Conservation (phyloP, 1,140 invertebrate species). For the Drosophila azteca region DNA sequence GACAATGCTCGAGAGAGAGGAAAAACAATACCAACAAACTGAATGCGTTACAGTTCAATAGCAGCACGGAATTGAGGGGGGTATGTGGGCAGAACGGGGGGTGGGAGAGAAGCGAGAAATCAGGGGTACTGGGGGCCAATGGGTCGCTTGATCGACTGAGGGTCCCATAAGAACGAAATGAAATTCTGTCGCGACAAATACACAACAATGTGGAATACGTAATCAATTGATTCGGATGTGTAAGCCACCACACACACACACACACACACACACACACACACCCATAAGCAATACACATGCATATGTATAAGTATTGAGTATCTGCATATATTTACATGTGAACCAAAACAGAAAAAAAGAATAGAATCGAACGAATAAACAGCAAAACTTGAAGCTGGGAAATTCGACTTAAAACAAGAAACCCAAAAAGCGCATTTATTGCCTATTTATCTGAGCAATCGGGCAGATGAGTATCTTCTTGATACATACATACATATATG, state of each 20-base stretch:
- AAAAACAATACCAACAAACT: conserved; percentile 24
- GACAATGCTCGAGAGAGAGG: conserved; percentile 43
- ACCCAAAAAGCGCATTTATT: conserved; percentile 64
- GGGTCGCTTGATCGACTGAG: conserved; percentile 59
- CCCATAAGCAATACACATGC: conserved; percentile 16
- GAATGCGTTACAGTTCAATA: conserved; percentile 78
- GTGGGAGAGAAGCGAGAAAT: not conserved
- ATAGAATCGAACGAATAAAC: not conserved
- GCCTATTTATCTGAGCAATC: conserved; percentile 71
- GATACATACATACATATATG: conserved; percentile 1
- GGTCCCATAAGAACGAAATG: conserved; percentile 74
- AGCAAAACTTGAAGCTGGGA: conserved; percentile 34
- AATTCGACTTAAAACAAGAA: conserved; percentile 28
- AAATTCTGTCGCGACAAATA: conserved; percentile 79
- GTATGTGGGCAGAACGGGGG: not conserved
- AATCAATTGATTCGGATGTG: conserved; percentile 71
- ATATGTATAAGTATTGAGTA: conserved; percentile 3
- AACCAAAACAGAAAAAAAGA: conserved; percentile 33
- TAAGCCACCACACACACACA: conserved; percentile 1
- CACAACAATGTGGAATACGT: conserved; percentile 73
- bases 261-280: conserved; percentile 24
- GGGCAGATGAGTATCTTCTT: conserved; percentile 13
- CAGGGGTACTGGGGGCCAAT: conserved; percentile 31
- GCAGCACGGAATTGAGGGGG: conserved; percentile 12
- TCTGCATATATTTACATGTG: conserved; percentile 65